Base-by-base conservation (phyloP, 2,797 vertebrate species). In the Sus cebifrons region DNA sequence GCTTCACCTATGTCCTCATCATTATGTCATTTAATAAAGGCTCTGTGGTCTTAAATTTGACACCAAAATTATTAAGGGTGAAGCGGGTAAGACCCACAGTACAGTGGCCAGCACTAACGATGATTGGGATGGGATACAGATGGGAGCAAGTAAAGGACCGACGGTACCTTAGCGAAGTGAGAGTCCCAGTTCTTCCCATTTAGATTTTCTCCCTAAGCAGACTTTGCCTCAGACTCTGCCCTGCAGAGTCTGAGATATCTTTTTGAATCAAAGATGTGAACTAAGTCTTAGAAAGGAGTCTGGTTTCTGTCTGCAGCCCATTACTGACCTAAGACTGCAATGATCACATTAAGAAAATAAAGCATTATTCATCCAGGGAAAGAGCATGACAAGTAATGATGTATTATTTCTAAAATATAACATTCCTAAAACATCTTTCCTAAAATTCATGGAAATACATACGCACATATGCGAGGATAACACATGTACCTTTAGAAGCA, bases 271-370 rank as follows among this genome's bases (percentile, higher is more conserved):
- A 82, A 89, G 58, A 73, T 68, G 56, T 89, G n/a, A 60, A 58
- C 86, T 65, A 89, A 93, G 60, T 91, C 74, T 93, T 60, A 93
- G 70, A 83, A 78, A 13, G 65, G 86, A 91, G 64, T 9, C 78
- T 94, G 70, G 75, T 54, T 97, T 95, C 94, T 94, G 25, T 94
- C 83, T 77, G 36, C 29, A 91, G 36, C 70, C 64, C 65, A 29
- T 93, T 79, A 67, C 3, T 29, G 70, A 82, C n/a, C 40, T 79
- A 89, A 89, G 62, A 29, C 62, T 79, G 15, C 8, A 9, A 71
- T 94, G 65, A 94, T 62, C 32, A 52, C 86, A 96, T 95, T 89
- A 91, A 91, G 64, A 88, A 97, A 95, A 96, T 86, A 93, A 96
- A 96, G 21, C 77, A 92, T 95, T 70, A 87, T 85, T 79, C 91